These are phyloP conservation scores for Ryuthela nishihirai DNA, from an alignment of 2,888 invertebrate genomes.

Conservation along the genomic window DNA sequence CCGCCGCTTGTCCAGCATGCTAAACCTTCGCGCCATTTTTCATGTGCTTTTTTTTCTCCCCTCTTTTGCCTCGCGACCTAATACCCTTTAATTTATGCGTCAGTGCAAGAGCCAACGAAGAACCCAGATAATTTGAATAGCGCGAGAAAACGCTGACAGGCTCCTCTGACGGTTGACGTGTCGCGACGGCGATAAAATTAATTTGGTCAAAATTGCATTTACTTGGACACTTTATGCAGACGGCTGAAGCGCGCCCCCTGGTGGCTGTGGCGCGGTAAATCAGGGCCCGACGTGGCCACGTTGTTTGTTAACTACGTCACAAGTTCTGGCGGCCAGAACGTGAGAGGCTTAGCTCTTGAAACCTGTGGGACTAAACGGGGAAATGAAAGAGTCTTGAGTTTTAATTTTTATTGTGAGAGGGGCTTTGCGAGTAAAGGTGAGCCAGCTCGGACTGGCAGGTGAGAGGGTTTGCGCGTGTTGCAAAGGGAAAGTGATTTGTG, in stretches of 20 bases:
- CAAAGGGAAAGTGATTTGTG: conserved; percentile 31
- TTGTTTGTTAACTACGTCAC: conserved; percentile 2
- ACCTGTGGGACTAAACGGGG: conserved; percentile 28
- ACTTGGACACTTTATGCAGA: conserved; percentile 36
- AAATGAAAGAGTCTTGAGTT: conserved; percentile 39
- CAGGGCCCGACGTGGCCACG: no score
- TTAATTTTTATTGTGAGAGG: conserved; percentile 39
- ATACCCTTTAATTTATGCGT: conserved; percentile 38
- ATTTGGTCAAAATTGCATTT: conserved; percentile 39
- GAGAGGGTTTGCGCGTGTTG: no score
- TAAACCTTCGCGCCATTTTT: conserved; percentile 36
- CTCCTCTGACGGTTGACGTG: conserved; percentile 35
- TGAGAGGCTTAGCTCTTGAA: conserved; percentile 19
- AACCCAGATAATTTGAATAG: no score
- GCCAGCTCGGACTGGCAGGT: conserved; percentile 16
- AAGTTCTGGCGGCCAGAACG: conserved; percentile 17
- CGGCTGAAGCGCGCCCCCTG: conserved; percentile 33
- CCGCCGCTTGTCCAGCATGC: conserved; percentile 27
- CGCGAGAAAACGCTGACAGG: no score
- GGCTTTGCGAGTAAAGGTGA: no score
- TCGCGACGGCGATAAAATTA: conserved; percentile 36
- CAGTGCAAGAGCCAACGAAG: no score
- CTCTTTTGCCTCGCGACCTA: conserved; percentile 15
- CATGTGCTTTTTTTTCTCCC: conserved; percentile 7
- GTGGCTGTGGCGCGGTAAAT: conserved; percentile 7